These are phyloP conservation scores for Ageneiosus marmoratus DNA, from an alignment of 2,113 vertebrate genomes.

Conservation along the genomic window DNA sequence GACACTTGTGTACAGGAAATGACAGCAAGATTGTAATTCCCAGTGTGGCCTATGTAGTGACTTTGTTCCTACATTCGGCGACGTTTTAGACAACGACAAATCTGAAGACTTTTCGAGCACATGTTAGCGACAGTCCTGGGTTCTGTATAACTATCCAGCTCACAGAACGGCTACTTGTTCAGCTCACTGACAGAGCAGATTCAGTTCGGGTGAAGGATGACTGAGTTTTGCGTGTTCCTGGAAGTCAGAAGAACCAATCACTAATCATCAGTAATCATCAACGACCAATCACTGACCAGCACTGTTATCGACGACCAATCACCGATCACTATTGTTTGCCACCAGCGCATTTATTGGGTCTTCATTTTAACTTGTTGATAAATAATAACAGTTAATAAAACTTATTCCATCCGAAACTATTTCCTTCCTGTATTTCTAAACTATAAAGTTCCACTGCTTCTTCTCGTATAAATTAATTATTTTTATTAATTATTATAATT, in stretches of 20 bases:
- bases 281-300: neutral
- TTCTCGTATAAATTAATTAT: no score
- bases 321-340: neutral
- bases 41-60: neutral
- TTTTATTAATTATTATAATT: no score
- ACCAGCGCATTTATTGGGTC: neutral
- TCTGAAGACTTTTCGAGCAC: neutral
- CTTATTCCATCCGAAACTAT: neutral
- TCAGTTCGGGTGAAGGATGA: neutral
- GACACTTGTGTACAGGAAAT: neutral
- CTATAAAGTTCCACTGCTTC: neutral
- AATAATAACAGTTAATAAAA: neutral
- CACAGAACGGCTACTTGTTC: neutral
- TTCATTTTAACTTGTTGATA: neutral
- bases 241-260: neutral
- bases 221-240: neutral
- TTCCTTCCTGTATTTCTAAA: neutral
- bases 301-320: neutral
- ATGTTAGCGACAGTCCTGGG: neutral
- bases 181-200: neutral
- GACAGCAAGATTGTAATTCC: neutral
- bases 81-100: neutral
- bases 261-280: neutral
- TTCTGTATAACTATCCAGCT: neutral
- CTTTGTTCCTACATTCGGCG: neutral